phyloP scores from a whole-genome alignment of 2,797 vertebrate genomes.

The Pygocentrus nattereri region DNA sequence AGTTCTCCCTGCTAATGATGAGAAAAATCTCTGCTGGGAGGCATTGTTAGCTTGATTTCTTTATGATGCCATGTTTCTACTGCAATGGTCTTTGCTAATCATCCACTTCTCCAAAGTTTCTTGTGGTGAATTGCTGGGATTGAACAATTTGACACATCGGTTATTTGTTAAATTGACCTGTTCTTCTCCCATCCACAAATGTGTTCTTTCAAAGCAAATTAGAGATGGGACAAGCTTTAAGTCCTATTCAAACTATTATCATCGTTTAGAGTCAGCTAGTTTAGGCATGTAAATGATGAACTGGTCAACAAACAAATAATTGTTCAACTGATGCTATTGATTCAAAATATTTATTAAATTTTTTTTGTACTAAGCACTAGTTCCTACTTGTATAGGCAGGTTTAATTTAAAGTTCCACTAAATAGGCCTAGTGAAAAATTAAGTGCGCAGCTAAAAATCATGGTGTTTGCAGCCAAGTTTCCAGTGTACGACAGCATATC shows the following conservation, averaged over 20 bases:
- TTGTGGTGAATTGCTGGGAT: not conserved
- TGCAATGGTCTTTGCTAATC: not conserved
- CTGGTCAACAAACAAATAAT: too few relatives aligned
- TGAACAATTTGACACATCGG: not conserved
- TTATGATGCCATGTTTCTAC: constrained; percentile 21
- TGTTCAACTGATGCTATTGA: too few relatives aligned
- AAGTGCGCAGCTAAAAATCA: too few relatives aligned
- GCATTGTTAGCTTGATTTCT: constrained; percentile 31
- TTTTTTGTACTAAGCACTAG: too few relatives aligned
- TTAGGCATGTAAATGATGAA: too few relatives aligned
- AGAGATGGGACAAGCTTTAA: not conserved
- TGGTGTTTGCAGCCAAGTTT: too few relatives aligned
- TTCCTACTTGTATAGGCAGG: too few relatives aligned
- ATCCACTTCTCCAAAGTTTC: not conserved
- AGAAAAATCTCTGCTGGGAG: constrained; percentile 25
- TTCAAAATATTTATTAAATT: too few relatives aligned
- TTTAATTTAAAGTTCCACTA: too few relatives aligned
- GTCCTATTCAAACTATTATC: not conserved
- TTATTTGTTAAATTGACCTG: constrained; percentile 1
- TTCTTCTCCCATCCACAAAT: not conserved
- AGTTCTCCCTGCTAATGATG: constrained; percentile 61
- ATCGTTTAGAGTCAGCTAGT: not conserved
- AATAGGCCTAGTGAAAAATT: too few relatives aligned
- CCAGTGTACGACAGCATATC: too few relatives aligned
- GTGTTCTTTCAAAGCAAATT: not conserved